phyloP scores from a whole-genome alignment of 2,888 invertebrate genomes.

The Xanthia togata region DNA sequence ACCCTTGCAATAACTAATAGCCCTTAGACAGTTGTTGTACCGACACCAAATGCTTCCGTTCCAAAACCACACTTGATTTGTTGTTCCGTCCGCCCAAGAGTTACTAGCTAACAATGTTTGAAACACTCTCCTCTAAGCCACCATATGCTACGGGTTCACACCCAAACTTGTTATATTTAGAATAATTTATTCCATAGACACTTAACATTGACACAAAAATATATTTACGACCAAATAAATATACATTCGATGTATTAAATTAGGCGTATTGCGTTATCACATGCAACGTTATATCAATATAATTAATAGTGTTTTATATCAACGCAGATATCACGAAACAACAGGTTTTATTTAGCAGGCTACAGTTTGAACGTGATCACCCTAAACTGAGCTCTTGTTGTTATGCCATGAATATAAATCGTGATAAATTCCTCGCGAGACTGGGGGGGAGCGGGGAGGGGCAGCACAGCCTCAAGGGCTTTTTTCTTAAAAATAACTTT shows the following conservation, averaged over 20 bases:
- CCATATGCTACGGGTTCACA: conserved; percentile 82
- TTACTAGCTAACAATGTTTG: conserved; percentile 79
- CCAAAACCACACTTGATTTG: conserved; percentile 88
- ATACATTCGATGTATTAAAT: conserved; percentile 24
- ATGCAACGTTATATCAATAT: conserved; percentile 40
- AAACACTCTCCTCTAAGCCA: conserved; percentile 76
- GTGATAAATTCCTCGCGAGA: conserved; percentile 90
- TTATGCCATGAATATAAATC: conserved; percentile 91
- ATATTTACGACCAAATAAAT: conserved; percentile 47
- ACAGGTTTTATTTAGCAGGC: conserved; percentile 83
- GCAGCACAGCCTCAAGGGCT: conserved; percentile 86
- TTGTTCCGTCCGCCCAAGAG: conserved; percentile 83
- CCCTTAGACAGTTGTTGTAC: conserved; percentile 79
- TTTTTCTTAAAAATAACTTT: conserved; percentile 91
- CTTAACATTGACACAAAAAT: conserved; percentile 60
- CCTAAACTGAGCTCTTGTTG: conserved; percentile 89
- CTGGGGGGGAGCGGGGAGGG: conserved; percentile 72
- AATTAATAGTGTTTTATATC: conserved; percentile 54
- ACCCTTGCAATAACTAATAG: conserved; percentile 82
- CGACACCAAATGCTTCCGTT: conserved; percentile 83
- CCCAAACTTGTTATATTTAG: conserved; percentile 75
- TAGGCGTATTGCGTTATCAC: conserved; percentile 37
- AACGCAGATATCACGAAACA: conserved; percentile 65
- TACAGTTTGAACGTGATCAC: conserved; percentile 86
- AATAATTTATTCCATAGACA: conserved; percentile 69